phyloP scores from a whole-genome alignment of 2,797 vertebrate genomes.

The Pelobates cultripes region DNA sequence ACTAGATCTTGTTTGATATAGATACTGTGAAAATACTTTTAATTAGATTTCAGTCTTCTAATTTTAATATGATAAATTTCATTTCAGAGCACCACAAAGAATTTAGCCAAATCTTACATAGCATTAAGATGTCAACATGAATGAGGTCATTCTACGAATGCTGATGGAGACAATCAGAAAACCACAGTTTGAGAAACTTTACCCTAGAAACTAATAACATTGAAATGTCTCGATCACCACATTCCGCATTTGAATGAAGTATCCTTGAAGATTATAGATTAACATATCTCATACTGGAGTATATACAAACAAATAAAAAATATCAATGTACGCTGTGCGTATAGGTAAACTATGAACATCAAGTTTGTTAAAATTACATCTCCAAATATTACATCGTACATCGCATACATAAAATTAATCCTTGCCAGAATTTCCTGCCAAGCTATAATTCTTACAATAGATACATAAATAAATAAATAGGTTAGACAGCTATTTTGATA shows the following conservation, averaged over 20 bases:
- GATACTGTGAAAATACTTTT: too few species aligned
- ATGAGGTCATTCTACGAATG: not conserved
- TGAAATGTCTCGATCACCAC: not conserved
- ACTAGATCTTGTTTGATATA: too few species aligned
- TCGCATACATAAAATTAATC: slow-evolving; percentile 26
- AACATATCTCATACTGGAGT: not conserved
- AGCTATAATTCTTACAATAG: slow-evolving; percentile 26
- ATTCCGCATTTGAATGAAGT: not conserved
- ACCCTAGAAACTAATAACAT: not conserved
- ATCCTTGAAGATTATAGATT: not conserved
- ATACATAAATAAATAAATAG: slow-evolving; percentile 45
- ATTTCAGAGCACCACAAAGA: not conserved
- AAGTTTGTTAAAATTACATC: slow-evolving; percentile 28
- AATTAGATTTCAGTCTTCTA: not conserved
- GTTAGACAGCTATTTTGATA: slow-evolving; percentile 7
- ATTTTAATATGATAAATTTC: not conserved
- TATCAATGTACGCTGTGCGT: slow-evolving; percentile 11
- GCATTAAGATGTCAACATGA: not conserved
- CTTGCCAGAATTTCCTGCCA: slow-evolving; percentile 12
- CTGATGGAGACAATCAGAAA: not conserved
- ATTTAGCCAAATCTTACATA: not conserved
- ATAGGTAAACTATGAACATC: slow-evolving; percentile 32
- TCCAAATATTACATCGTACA: slow-evolving; percentile 27
- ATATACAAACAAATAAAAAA: slow-evolving; percentile 20
- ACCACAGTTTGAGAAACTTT: not conserved